Evolutionary conservation across 1,140 invertebrate genomes (phyloP), one percentile per base, ranked within the genome.

Genomic region (Oryctes rhinoceros): DNA sequence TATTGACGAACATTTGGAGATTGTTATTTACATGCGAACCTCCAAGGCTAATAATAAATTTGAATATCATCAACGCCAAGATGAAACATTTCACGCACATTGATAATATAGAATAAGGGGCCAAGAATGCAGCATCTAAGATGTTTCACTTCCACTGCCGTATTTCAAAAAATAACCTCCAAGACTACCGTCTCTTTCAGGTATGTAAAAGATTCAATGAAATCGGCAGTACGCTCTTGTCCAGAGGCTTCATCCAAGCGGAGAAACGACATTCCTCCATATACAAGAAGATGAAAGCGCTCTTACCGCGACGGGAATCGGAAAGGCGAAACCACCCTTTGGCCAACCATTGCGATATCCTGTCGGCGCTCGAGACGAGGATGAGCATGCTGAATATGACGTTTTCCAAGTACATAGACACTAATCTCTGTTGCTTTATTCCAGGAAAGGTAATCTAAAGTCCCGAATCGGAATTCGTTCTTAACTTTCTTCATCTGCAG

Each of bases 371-470:
- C 71, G 96, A 98, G 88, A 98, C 96, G 0, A 89, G 97, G 30
- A 92, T 98, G 30, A 97, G 96, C 0, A 95, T 98, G 91, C 90
- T 98, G 4, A 94, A 93, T 7, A 98, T 98, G 96, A 97, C 96
- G 0, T 98, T 96, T 86, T 92, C 92, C 48, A 97, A 96, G 88
- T 96, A 94, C 84, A 94, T 97, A 15, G 94, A 96, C 80, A 88
- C 91, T 78, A 91, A 93, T 79, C 86, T 96, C 5, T 97, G 96
- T 85, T 98, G 96, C 86, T 98, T 98, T 85, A 97, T 98, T 85
- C 96, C 97, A 15, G 97, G 97, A 80, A 96, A 96, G 90, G 95
- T 94, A 87, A 67, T 35, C 6, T 24, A 13, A 62, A 13, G 7
- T 5, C 18, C 6, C 13, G 24, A 67, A 24, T 67, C 11, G 6